Percentiles rank a stretch among this genome's conserved stretches.
These are phyloP conservation scores for Tetrax tetrax DNA, from an alignment of 2,113 vertebrate genomes.

Conservation along the genomic window DNA sequence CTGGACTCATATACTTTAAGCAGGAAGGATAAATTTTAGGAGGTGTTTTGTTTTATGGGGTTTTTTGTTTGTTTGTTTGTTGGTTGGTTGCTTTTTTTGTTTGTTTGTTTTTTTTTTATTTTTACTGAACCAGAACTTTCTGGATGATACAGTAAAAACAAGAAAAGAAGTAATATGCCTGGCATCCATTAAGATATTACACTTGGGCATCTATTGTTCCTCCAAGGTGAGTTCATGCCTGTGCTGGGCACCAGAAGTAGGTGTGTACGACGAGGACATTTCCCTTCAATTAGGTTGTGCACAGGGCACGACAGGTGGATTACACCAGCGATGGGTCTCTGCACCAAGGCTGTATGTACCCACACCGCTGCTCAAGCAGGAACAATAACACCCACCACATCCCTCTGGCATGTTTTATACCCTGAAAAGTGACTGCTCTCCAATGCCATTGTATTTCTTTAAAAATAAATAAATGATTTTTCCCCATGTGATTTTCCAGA, in stretches of 20 bases:
- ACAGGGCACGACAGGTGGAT: neutral
- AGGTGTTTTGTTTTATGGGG: neutral
- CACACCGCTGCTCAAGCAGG: too few species aligned
- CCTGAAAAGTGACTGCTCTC: neutral
- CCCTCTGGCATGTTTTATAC: neutral
- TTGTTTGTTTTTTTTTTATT: neutral
- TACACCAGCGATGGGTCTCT: neutral
- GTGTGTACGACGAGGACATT: neutral
- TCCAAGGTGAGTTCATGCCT: neutral
- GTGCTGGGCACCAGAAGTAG: neutral
- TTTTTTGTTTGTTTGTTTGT: too few species aligned
- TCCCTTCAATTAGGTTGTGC: neutral
- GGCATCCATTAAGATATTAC: neutral
- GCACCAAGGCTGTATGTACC: neutral
- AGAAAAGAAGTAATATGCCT: neutral
- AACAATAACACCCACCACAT: accelerated
- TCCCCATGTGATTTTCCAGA: neutral
- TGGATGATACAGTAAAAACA: neutral
- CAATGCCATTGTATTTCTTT: neutral
- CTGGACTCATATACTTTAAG: neutral
- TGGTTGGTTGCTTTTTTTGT: too few species aligned
- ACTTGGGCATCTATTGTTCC: neutral
- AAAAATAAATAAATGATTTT: neutral
- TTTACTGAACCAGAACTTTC: neutral
- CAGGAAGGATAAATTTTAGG: neutral